Conservation (phyloP, 2,888 invertebrate genomes). For the Pilophorus perplexus region DNA sequence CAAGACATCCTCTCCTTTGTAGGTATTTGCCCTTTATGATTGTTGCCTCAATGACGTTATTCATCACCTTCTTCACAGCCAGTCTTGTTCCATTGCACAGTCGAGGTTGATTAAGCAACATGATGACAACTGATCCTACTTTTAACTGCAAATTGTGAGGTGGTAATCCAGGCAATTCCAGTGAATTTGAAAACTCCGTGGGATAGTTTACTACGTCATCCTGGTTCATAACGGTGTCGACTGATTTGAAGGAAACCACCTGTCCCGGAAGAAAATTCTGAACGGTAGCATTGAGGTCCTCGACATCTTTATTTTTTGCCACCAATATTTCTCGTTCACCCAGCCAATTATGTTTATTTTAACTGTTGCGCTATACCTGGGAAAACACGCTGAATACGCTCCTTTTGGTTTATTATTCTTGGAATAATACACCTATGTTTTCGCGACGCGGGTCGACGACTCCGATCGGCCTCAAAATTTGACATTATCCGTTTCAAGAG, state of each 20-base stretch:
- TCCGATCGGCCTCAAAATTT: too few species aligned
- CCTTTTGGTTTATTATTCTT: too few species aligned
- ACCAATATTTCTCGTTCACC: conserved; percentile 51
- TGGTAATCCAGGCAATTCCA: too few species aligned
- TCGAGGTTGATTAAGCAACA: conserved; percentile 47
- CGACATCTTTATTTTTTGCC: conserved; percentile 51
- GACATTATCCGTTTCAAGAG: too few species aligned
- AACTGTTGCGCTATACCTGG: conserved; percentile 50
- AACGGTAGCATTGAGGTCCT: conserved; percentile 50
- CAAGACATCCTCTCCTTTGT: too few species aligned
- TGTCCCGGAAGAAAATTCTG: conserved; percentile 47
- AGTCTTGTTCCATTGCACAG: conserved; percentile 50
- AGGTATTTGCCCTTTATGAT: conserved; percentile 46
- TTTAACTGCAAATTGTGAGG: too few species aligned
- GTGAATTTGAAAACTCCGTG: too few species aligned
- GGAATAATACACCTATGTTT: too few species aligned
- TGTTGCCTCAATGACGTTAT: conserved; percentile 49
- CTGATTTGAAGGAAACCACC: conserved; percentile 48
- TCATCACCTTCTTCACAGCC: conserved; percentile 47
- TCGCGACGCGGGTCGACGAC: too few species aligned
- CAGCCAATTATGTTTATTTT: conserved; percentile 48
- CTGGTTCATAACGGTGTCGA: conserved; percentile 48
- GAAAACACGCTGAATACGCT: conserved; percentile 50
- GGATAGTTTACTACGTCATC: conserved; percentile 45
- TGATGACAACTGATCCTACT: too few species aligned